Conservation (phyloP, 2,888 invertebrate genomes). For the Anaspis maculata region DNA sequence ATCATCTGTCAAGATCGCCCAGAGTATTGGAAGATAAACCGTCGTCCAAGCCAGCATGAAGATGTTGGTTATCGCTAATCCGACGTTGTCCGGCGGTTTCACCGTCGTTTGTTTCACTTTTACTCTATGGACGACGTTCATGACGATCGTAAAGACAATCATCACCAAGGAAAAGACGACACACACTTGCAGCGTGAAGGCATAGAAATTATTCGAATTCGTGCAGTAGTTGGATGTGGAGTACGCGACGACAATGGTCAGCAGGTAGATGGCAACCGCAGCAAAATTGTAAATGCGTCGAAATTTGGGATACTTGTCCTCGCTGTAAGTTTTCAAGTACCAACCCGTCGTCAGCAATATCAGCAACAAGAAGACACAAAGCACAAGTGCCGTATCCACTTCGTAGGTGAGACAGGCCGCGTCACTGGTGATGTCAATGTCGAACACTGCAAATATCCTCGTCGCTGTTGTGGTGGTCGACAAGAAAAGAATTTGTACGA, state of each 20-base stretch:
- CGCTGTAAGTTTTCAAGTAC: slow-evolving; percentile 5
- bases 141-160: slow-evolving; percentile 5
- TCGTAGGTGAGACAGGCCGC: slow-evolving; percentile 3
- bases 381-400: slow-evolving; percentile 1
- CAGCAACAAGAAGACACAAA: slow-evolving; percentile 2
- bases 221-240: too few species aligned
- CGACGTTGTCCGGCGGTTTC: background rate
- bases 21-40: slow-evolving; percentile 1
- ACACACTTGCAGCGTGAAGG: too few species aligned
- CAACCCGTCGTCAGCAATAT: slow-evolving; percentile 6
- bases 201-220: too few species aligned
- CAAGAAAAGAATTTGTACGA: slow-evolving; percentile 7
- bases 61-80: slow-evolving; percentile 6
- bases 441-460: background rate
- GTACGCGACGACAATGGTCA: too few species aligned
- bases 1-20: background rate
- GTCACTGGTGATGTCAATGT: background rate
- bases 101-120: background rate
- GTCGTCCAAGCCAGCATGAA: slow-evolving; percentile 6
- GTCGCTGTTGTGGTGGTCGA: slow-evolving; percentile 1
- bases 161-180: too few species aligned
- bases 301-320: slow-evolving; percentile 6
- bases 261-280: slow-evolving; percentile 4
- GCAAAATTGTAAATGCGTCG: slow-evolving; percentile 5
- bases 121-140: slow-evolving; percentile 6